phyloP scores from a whole-genome alignment of 2,888 invertebrate genomes.

The Ecdyonurus torrentis region DNA sequence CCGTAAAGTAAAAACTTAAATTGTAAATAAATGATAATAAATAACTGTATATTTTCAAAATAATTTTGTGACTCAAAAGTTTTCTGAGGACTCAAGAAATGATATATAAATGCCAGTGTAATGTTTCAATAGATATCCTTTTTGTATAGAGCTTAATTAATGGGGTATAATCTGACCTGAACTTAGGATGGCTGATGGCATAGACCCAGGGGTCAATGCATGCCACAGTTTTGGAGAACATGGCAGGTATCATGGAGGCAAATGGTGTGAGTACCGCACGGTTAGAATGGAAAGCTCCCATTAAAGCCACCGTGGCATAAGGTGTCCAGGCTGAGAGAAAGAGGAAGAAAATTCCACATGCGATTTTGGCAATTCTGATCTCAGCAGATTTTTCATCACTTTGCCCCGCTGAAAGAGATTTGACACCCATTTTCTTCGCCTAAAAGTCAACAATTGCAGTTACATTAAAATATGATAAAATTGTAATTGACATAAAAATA shows the following conservation, averaged over 20 bases:
- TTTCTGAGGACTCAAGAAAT: too few relatives aligned
- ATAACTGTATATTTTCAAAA: too few relatives aligned
- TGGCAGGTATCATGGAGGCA: slow-evolving; percentile 50
- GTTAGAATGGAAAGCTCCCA: slow-evolving; percentile 47
- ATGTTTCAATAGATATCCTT: too few relatives aligned
- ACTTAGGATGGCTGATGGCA: slow-evolving; percentile 61
- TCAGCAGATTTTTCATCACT: slow-evolving; percentile 46
- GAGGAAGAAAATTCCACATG: slow-evolving; percentile 53
- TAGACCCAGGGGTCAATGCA: slow-evolving; percentile 65
- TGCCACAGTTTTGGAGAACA: slow-evolving; percentile 54
- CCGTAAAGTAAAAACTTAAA: too few relatives aligned
- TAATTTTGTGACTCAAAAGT: too few relatives aligned
- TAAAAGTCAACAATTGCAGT: slow-evolving; percentile 22
- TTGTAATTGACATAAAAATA: too few relatives aligned
- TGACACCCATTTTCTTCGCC: slow-evolving; percentile 62
- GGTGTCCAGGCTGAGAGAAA: slow-evolving; percentile 59
- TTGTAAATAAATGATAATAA: too few relatives aligned
- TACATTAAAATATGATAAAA: background rate
- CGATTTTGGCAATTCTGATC: slow-evolving; percentile 57
- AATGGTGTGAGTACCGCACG: slow-evolving; percentile 37
- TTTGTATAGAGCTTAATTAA: too few relatives aligned
- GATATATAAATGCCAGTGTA: too few relatives aligned
- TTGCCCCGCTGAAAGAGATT: slow-evolving; percentile 45
- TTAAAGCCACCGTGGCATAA: slow-evolving; percentile 49
- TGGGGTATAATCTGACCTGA: slow-evolving; percentile 31